Conservation (phyloP, 2,888 invertebrate genomes). For the Pollenia labialis region DNA sequence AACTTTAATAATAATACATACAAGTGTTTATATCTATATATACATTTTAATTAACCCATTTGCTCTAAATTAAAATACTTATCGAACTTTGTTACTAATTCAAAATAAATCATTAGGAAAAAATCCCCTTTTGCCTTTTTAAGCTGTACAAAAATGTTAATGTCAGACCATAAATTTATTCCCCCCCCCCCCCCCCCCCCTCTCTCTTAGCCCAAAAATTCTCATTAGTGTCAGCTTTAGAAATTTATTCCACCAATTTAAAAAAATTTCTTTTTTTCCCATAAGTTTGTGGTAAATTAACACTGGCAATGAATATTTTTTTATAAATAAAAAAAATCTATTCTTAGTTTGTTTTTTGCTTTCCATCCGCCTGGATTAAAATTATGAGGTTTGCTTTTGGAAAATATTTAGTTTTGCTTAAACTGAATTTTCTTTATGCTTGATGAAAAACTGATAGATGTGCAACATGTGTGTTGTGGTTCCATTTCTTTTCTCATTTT, state of each 20-base stretch:
- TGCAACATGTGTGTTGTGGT: constrained; percentile 60
- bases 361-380: background rate
- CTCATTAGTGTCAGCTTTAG: constrained; percentile 43
- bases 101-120: background rate
- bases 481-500: background rate
- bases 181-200: too few species aligned
- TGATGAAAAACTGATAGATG: constrained; percentile 62
- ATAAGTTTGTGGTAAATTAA: constrained; percentile 59
- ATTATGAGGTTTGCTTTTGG: constrained; percentile 18
- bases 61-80: too few species aligned
- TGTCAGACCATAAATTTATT: constrained; percentile 34
- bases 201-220: background rate
- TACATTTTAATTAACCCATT: too few species aligned
- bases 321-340: background rate
- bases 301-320: constrained; percentile 49
- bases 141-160: background rate
- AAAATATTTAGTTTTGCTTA: constrained; percentile 10
- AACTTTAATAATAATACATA: background rate
- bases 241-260: constrained; percentile 17
- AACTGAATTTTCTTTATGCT: constrained; percentile 40
- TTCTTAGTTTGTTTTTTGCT: constrained; percentile 20
- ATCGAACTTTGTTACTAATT: too few species aligned
- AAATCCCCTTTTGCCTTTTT: background rate
- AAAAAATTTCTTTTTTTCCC: background rate
- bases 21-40: too few species aligned